These are phyloP conservation scores for Periparus ater DNA, from an alignment of 2,797 vertebrate species.

Conservation along the genomic window DNA sequence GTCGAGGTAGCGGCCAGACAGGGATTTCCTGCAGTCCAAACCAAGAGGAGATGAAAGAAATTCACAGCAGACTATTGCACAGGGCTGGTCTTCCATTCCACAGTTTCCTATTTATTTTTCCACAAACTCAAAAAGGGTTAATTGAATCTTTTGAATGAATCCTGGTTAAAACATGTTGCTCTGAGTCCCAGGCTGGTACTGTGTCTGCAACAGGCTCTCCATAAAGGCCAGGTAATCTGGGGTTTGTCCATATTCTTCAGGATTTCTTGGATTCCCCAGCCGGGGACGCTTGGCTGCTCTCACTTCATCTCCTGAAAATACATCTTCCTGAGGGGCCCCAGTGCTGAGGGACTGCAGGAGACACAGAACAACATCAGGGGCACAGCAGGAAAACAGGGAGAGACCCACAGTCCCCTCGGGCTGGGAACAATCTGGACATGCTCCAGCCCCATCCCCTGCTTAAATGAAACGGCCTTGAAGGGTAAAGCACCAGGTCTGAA, in stretches of 20 bases:
- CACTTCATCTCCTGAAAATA: constrained; percentile 76
- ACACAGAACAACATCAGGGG: neutral
- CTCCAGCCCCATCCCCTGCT: neutral
- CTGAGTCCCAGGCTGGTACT: constrained; percentile 79
- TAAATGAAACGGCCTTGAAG: neutral
- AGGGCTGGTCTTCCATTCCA: constrained; percentile 38
- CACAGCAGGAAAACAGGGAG: neutral
- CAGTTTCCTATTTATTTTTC: constrained; percentile 10
- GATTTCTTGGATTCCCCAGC: constrained; percentile 69
- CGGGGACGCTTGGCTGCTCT: constrained; percentile 85
- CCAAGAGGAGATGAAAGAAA: constrained; percentile 34
- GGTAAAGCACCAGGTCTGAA: neutral
- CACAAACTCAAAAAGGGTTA: constrained; percentile 23
- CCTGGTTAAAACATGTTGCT: constrained; percentile 71
- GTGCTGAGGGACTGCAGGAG: constrained; percentile 77
- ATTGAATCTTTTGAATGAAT: neutral
- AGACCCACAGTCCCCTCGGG: neutral
- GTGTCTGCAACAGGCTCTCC: constrained; percentile 86
- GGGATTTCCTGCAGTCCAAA: constrained; percentile 28
- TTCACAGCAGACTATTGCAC: constrained; percentile 68
- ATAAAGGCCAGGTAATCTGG: constrained; percentile 85
- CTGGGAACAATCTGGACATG: neutral
- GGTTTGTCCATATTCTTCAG: constrained; percentile 76
- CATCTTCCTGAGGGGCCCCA: constrained; percentile 70
- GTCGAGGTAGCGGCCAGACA: constrained; percentile 65